These are phyloP conservation scores for Tapirus indicus DNA, from an alignment of 2,797 vertebrate species.

Conservation along the genomic window DNA sequence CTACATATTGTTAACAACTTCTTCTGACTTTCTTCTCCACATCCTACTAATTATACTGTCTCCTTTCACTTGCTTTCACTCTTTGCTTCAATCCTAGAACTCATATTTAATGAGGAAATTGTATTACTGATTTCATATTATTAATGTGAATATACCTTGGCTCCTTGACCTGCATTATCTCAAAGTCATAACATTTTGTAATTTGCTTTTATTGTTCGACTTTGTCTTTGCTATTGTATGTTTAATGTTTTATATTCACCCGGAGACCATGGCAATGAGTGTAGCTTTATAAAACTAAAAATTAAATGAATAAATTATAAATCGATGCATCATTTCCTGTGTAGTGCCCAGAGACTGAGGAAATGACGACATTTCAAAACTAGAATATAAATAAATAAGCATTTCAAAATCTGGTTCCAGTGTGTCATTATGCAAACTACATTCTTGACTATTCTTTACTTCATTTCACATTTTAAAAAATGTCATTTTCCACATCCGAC, in stretches of 20 bases:
- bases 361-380: slow-evolving; percentile 51
- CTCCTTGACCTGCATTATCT: not conserved
- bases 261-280: not conserved
- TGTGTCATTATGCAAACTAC: not conserved
- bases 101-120: not conserved
- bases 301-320: slow-evolving; percentile 66
- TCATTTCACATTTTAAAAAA: slow-evolving; percentile 31
- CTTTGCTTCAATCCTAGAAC: not conserved
- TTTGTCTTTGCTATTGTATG: not conserved
- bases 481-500: not conserved
- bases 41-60: not conserved
- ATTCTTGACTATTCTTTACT: not conserved
- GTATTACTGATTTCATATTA: not conserved
- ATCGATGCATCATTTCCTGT: slow-evolving; percentile 17
- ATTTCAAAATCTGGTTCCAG: not conserved
- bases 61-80: not conserved
- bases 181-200: not conserved
- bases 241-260: slow-evolving; percentile 25
- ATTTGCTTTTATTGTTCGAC: not conserved
- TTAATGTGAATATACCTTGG: not conserved
- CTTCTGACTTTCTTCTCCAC: not conserved
- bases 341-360: not conserved
- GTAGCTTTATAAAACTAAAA: slow-evolving; percentile 40
- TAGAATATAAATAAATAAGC: slow-evolving; percentile 43
- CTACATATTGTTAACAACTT: not conserved